Conservation (phyloP, 2,797 vertebrate genomes). For the Sus cebifrons region DNA sequence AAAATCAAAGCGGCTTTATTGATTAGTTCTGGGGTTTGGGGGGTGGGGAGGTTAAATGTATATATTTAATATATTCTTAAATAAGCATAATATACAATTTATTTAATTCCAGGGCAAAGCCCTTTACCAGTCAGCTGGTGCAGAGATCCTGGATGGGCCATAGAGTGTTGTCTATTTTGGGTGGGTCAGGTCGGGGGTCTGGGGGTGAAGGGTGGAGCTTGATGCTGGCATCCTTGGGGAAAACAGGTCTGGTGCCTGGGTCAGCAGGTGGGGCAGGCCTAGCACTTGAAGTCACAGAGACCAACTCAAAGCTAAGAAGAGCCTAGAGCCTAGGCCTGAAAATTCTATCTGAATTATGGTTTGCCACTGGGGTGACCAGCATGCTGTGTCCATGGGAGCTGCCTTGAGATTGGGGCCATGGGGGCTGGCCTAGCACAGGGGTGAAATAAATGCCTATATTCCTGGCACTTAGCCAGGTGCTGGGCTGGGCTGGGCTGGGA, state of each 20-base stretch:
- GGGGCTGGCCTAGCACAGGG: background rate
- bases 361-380: background rate
- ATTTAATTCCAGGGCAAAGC: background rate
- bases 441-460: background rate
- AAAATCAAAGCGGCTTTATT: background rate
- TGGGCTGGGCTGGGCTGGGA: background rate
- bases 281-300: background rate
- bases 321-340: background rate
- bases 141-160: background rate
- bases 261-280: background rate
- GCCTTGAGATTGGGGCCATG: background rate
- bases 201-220: background rate
- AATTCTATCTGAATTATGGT: background rate
- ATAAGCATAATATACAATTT: background rate
- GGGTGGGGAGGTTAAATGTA: constrained; percentile 12
- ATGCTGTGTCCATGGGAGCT: background rate
- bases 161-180: rapidly evolving
- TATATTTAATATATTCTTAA: background rate
- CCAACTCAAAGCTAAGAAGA: no score
- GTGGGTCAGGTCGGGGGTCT: rapidly evolving
- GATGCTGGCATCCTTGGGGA: background rate
- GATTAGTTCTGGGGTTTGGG: background rate
- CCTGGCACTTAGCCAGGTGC: background rate
- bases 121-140: background rate
- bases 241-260: background rate